Evolutionary conservation across 2,888 invertebrate genomes (phyloP).

Genomic region (Diogma glabrata): DNA sequence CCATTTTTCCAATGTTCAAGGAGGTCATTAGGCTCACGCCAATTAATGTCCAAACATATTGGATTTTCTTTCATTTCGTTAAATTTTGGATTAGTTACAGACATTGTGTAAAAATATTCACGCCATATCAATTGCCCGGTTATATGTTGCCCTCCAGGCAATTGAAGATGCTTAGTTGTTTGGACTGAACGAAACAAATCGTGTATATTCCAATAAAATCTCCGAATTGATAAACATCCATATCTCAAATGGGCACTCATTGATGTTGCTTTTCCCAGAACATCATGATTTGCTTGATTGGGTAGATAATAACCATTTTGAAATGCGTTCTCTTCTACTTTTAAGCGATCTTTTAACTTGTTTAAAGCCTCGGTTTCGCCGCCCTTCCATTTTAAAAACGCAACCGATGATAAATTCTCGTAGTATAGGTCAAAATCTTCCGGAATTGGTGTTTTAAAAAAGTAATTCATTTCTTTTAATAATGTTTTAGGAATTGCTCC

Average conservation of each 20-base stretch:
- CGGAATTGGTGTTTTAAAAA: slow-evolving; percentile 40
- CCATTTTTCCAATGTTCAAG: slow-evolving; percentile 48
- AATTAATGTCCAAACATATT: slow-evolving; percentile 59
- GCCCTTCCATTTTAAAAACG: slow-evolving; percentile 46
- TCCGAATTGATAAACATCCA: slow-evolving; percentile 58
- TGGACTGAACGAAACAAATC: slow-evolving; percentile 50
- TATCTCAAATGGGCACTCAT: slow-evolving; percentile 59
- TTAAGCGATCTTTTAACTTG: slow-evolving; percentile 44
- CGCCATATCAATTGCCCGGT: slow-evolving; percentile 61
- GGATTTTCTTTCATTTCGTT: slow-evolving; percentile 57
- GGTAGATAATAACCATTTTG: slow-evolving; percentile 49
- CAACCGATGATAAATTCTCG: slow-evolving; percentile 30
- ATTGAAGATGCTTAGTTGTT: slow-evolving; percentile 20
- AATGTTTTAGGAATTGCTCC: slow-evolving; percentile 38
- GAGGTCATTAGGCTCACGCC: slow-evolving; percentile 46
- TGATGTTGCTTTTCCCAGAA: slow-evolving; percentile 54
- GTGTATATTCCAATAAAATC: slow-evolving; percentile 58
- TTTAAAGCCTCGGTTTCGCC: slow-evolving; percentile 52
- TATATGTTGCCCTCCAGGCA: slow-evolving; percentile 29
- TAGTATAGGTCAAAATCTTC: slow-evolving; percentile 44
- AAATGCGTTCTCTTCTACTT: slow-evolving; percentile 43
- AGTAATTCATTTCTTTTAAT: slow-evolving; percentile 35
- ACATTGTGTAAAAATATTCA: slow-evolving; percentile 70
- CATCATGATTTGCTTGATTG: slow-evolving; percentile 55
- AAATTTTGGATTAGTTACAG: slow-evolving; percentile 56